Evolutionary conservation across 2,797 vertebrate genomes (phyloP).

Genomic region (Cryptoprocta ferox): DNA sequence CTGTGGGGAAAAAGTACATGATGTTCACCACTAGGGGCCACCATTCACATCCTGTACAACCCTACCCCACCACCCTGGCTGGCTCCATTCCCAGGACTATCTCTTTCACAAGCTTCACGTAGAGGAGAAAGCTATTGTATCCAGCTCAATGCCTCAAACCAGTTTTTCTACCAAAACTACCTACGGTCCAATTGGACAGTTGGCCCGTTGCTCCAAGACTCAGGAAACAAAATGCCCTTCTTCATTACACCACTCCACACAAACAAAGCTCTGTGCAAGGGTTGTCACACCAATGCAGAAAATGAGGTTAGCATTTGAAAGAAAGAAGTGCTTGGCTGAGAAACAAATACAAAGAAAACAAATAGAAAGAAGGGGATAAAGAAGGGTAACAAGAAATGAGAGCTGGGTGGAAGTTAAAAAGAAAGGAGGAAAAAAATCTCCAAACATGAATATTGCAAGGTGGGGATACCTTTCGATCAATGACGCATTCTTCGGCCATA

Average conservation of each 20-base stretch:
- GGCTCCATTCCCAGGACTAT: background rate
- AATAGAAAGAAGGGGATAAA: background rate
- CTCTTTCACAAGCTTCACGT: background rate
- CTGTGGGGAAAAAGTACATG: background rate
- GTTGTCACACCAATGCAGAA: background rate
- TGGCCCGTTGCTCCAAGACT: background rate
- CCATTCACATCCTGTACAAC: background rate
- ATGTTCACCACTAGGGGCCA: conserved; percentile 5
- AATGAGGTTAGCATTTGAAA: conserved; percentile 5
- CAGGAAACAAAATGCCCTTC: conserved; percentile 30
- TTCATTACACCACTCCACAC: background rate
- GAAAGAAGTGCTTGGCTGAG: conserved; percentile 4
- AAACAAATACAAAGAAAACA: conserved; percentile 3
- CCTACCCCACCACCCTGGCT: background rate
- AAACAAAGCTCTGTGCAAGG: conserved; percentile 30
- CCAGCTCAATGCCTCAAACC: conserved; percentile 27
- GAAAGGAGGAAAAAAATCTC: background rate
- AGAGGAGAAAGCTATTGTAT: background rate
- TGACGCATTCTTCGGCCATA: conserved; percentile 49
- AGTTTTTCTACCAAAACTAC: conserved; percentile 55
- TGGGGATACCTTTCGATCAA: conserved; percentile 72
- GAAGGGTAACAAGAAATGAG: background rate
- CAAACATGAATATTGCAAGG: background rate
- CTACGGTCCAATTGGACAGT: background rate
- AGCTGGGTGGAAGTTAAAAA: background rate